Conservation (phyloP, 2,113 vertebrate genomes). For the Panthera leo region DNA sequence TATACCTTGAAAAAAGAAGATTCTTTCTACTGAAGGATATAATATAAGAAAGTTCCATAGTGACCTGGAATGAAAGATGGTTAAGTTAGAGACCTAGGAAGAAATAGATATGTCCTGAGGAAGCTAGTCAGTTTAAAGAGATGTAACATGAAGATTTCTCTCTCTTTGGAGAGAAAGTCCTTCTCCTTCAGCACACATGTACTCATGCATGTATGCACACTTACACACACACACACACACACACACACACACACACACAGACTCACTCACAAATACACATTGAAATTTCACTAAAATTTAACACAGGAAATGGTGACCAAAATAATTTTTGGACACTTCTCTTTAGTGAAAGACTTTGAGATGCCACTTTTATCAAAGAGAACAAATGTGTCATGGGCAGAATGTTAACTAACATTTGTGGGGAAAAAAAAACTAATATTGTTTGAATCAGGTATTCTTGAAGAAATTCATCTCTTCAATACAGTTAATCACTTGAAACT, state of each 20-base stretch:
- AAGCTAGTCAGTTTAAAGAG: not conserved
- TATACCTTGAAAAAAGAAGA: not conserved
- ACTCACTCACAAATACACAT: not conserved
- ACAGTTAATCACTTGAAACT: not conserved
- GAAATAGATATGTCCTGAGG: not conserved
- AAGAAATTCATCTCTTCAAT: not conserved
- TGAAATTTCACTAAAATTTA: not conserved
- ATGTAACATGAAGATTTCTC: not conserved
- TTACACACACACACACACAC: fast-evolving
- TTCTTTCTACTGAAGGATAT: not conserved
- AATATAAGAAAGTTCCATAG: not conserved
- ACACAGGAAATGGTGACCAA: not conserved
- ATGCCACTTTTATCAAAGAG: not conserved
- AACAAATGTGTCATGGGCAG: not conserved
- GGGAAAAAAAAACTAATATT: not conserved
- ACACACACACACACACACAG: not conserved
- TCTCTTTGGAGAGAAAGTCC: not conserved
- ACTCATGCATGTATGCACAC: not conserved
- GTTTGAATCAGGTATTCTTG: not conserved
- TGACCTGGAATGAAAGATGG: not conserved
- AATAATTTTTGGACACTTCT: not conserved
- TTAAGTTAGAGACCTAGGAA: not conserved
- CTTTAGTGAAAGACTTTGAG: not conserved
- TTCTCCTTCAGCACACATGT: not conserved
- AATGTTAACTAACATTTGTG: not conserved